Conservation (phyloP, 2,797 vertebrate species). For the Brotula barbata region DNA sequence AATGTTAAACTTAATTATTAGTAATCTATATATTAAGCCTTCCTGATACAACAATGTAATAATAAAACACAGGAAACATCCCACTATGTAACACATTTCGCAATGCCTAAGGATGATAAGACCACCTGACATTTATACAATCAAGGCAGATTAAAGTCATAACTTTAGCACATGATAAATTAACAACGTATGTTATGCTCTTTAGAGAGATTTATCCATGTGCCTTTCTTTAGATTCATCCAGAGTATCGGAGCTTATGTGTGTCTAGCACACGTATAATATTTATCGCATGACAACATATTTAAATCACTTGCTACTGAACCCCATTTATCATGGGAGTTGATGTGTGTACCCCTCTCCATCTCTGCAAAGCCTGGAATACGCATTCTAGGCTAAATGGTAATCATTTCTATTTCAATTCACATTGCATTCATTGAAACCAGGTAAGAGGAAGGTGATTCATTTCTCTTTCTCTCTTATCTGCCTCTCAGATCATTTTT, state of each 20-base stretch:
- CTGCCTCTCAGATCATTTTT: conserved; percentile 55
- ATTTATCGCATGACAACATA: conserved; percentile 19
- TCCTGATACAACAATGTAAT: too few species aligned
- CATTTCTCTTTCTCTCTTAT: conserved; percentile 47
- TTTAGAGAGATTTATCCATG: background rate
- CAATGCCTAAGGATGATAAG: too few species aligned
- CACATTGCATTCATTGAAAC: conserved; percentile 50
- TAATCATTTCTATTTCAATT: conserved; percentile 54
- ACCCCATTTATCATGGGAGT: conserved; percentile 34
- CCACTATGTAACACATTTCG: too few species aligned
- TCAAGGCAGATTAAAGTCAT: background rate
- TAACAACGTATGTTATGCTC: background rate
- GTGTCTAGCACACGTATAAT: conserved; percentile 21
- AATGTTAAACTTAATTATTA: too few species aligned
- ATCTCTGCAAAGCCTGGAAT: conserved; percentile 44
- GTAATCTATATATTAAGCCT: too few species aligned
- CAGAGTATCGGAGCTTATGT: conserved; percentile 2
- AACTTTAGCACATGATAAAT: background rate
- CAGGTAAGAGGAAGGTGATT: conserved; percentile 57
- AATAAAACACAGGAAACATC: too few species aligned
- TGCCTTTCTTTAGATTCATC: conserved; percentile 8
- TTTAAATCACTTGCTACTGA: conserved; percentile 24
- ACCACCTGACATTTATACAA: too few species aligned
- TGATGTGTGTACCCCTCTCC: conserved; percentile 32
- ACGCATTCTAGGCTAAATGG: conserved; percentile 41